Conservation (phyloP, 2,797 vertebrate species). For the Etheostoma perlongum region DNA sequence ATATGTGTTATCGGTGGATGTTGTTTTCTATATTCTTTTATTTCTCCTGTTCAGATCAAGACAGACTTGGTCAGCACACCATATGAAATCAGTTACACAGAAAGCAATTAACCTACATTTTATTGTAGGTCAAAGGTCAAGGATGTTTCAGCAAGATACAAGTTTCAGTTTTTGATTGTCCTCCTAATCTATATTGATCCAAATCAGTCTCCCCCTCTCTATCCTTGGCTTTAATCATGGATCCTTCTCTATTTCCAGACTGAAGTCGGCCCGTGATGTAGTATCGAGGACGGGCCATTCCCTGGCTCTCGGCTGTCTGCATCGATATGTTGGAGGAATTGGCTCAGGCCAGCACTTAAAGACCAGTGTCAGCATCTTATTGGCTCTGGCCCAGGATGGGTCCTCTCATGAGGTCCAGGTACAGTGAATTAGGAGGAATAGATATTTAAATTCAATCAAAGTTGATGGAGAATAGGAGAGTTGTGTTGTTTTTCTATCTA, state of each 20-base stretch:
- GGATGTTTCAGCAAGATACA: background rate
- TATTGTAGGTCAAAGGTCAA: background rate
- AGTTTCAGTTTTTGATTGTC: constrained; percentile 9
- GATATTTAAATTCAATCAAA: constrained; percentile 13
- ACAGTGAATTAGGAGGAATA: constrained; percentile 45
- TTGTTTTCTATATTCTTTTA: too few species aligned
- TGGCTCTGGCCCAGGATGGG: constrained; percentile 97
- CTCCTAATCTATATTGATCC: constrained; percentile 18
- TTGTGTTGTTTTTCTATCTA: background rate
- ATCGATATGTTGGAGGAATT: constrained; percentile 98
- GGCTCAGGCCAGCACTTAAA: constrained; percentile 98
- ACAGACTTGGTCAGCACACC: background rate
- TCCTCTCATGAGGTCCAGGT: constrained; percentile 99
- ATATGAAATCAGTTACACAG: background rate
- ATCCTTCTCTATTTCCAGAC: constrained; percentile 76
- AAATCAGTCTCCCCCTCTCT: background rate
- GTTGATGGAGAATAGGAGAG: background rate
- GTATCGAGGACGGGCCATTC: constrained; percentile 98
- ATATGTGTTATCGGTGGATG: background rate
- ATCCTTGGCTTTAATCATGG: constrained; percentile 23
- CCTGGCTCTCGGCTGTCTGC: constrained; percentile 97
- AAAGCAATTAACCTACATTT: background rate
- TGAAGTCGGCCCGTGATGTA: constrained; percentile 98
- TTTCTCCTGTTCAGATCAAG: background rate
- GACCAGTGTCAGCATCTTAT: constrained; percentile 98